Conservation (phyloP, 1,140 invertebrate genomes). For the Danaus melanippus region DNA sequence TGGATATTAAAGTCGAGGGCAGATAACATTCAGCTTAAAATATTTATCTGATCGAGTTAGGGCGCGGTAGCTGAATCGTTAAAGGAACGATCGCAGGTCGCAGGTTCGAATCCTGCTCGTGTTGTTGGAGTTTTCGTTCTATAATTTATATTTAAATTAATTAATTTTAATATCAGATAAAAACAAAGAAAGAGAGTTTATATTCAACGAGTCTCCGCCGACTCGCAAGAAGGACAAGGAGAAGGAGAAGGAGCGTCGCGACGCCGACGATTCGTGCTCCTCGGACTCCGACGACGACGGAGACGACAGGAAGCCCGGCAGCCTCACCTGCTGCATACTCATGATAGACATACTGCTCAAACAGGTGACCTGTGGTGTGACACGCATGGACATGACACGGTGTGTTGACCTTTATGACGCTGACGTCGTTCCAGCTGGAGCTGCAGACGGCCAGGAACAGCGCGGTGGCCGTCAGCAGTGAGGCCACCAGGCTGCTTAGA, state of each 20-base stretch:
- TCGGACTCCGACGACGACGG: slow-evolving; percentile 27
- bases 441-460: slow-evolving; percentile 86
- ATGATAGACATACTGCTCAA: slow-evolving; percentile 97
- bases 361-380: slow-evolving; percentile 76
- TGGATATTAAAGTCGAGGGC: too few relatives aligned
- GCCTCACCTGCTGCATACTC: slow-evolving; percentile 93
- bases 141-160: too few relatives aligned
- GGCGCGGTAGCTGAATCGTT: too few relatives aligned
- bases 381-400: too few relatives aligned
- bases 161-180: slow-evolving; percentile 18
- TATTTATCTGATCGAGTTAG: too few relatives aligned
- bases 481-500: slow-evolving; percentile 79
- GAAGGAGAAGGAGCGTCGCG: slow-evolving; percentile 27
- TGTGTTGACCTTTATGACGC: too few relatives aligned
- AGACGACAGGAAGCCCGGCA: slow-evolving; percentile 69
- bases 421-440: slow-evolving; percentile 80
- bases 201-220: slow-evolving; percentile 15
- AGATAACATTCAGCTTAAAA: too few relatives aligned
- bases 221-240: slow-evolving; percentile 31
- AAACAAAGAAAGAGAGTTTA: slow-evolving; percentile 34
- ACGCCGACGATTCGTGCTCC: too few relatives aligned
- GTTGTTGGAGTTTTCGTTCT: too few relatives aligned
- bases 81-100: too few relatives aligned
- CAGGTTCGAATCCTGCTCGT: too few relatives aligned
- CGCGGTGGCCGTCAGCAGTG: slow-evolving; percentile 56